Evolutionary conservation across 2,797 vertebrate genomes (phyloP).

Genomic region (Alca torda): DNA sequence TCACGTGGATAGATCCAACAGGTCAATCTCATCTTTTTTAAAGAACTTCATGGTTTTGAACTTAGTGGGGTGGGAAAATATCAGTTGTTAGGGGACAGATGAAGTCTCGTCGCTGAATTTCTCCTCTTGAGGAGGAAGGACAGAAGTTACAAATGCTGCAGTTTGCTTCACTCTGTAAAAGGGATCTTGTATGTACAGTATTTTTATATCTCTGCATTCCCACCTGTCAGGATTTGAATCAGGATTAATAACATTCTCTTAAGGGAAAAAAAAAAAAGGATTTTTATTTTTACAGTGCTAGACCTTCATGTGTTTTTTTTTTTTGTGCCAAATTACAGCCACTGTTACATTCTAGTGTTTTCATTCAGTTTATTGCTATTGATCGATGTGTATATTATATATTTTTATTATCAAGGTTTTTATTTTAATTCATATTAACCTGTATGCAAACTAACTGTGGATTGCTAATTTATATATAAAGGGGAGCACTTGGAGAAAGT

Average conservation of each 20-base stretch:
- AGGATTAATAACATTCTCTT: slow-evolving; percentile 13
- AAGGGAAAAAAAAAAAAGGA: neutral
- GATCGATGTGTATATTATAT: slow-evolving; percentile 41
- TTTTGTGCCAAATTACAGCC: slow-evolving; percentile 67
- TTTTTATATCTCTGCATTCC: slow-evolving; percentile 63
- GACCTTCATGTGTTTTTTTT: neutral
- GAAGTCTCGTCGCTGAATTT: neutral
- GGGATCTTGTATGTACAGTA: slow-evolving; percentile 61
- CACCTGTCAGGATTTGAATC: slow-evolving; percentile 35
- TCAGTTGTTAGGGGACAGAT: neutral
- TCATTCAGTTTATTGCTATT: slow-evolving; percentile 47
- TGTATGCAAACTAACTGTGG: slow-evolving; percentile 48
- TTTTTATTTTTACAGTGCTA: slow-evolving; percentile 50
- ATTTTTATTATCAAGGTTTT: slow-evolving; percentile 62
- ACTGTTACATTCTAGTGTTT: slow-evolving; percentile 49
- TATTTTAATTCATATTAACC: slow-evolving; percentile 51
- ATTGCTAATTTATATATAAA: slow-evolving; percentile 45
- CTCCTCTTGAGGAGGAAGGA: neutral
- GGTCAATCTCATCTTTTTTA: neutral
- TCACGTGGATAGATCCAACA: neutral
- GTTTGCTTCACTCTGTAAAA: slow-evolving; percentile 35
- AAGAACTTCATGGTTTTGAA: neutral
- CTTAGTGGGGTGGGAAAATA: neutral
- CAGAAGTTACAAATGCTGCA: slow-evolving; percentile 46
- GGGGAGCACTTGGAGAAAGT: slow-evolving; percentile 52